Evolutionary conservation across 2,113 vertebrate species (phyloP), one percentile per base, ranked within the genome.

Genomic region (Clupea harengus): DNA sequence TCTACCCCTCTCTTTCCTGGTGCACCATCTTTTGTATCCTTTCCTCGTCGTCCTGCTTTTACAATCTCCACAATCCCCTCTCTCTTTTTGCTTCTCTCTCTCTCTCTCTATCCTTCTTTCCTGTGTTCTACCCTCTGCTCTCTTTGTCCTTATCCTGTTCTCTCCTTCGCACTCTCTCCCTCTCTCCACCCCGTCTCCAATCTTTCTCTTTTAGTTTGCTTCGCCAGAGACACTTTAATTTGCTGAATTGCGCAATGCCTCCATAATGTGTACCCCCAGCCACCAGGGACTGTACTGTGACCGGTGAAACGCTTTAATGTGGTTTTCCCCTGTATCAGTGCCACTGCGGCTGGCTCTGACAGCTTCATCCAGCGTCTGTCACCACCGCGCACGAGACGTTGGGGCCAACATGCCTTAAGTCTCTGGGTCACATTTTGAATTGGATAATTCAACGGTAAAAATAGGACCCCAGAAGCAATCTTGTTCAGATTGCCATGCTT

Each of bases 311-410:
- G 83, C 84, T 89, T 85, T 72, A 87, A 72, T 88, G 84, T 60
- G 81, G 85, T 87, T 89, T 84, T 45, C 49, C 54, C 81, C 54
- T 0, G 57, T 82, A 82, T 87, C 82, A 86, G 81, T 88, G 83
- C 87, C 81, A 82, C 32, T 17, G 25, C 44, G 45, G 44, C 46
- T 64, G 80, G 82, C n/a, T 57, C 60, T 88, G 87, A 88, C 86
- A 88, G 83, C 86, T 87, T 87, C 85, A 89, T 89, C 84, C 80
- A 47, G 46, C 25, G 81, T 85, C 82, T 89, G 89, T 89, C 87
- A 83, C 54, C 86, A 50, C 72, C 82, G 54, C 47, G 60, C 81
- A 60, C 46, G 78, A 64, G 32, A 83, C 85, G 80, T 81, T 17
- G 50, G 46, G 49, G 46, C 52, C 67, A 87, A 20, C 60, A 5